phyloP scores from a whole-genome alignment of 2,113 vertebrate species.

The Aix galericulata region DNA sequence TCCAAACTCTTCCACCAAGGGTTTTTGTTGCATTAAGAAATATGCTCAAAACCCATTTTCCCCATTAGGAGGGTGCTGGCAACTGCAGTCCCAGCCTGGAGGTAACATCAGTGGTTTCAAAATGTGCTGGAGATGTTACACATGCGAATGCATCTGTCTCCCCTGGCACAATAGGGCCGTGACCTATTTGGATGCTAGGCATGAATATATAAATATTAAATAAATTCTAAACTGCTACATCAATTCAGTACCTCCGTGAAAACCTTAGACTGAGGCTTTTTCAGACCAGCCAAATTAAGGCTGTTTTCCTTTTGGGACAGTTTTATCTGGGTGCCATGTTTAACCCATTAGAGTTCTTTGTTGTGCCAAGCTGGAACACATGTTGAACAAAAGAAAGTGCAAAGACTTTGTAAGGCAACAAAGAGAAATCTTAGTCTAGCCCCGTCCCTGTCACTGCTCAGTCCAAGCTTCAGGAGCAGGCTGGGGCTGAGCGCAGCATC shows the following conservation, averaged over 20 bases:
- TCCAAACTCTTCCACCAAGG: neutral
- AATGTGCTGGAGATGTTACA: neutral
- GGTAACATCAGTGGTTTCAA: neutral
- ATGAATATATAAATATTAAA: conserved; percentile 44
- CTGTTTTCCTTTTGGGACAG: neutral
- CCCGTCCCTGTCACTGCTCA: neutral
- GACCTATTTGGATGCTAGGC: conserved; percentile 22
- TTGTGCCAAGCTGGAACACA: neutral
- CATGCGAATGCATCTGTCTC: neutral
- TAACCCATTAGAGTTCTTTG: neutral
- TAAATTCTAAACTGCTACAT: conserved; percentile 10
- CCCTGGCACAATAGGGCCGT: neutral
- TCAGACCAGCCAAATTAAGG: neutral
- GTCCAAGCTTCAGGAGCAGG: neutral
- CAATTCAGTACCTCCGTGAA: conserved; percentile 13
- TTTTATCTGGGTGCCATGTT: conserved; percentile 23
- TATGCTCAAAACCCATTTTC: neutral
- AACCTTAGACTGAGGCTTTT: conserved; percentile 30
- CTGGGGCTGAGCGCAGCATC: neutral
- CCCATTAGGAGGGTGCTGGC: neutral
- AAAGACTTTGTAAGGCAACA: neutral
- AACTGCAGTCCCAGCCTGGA: neutral
- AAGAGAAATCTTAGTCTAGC: neutral
- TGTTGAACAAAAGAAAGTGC: neutral
- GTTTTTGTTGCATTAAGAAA: neutral